These are phyloP conservation scores for Desoria tigrina DNA, from an alignment of 2,888 invertebrate genomes.

Conservation along the genomic window DNA sequence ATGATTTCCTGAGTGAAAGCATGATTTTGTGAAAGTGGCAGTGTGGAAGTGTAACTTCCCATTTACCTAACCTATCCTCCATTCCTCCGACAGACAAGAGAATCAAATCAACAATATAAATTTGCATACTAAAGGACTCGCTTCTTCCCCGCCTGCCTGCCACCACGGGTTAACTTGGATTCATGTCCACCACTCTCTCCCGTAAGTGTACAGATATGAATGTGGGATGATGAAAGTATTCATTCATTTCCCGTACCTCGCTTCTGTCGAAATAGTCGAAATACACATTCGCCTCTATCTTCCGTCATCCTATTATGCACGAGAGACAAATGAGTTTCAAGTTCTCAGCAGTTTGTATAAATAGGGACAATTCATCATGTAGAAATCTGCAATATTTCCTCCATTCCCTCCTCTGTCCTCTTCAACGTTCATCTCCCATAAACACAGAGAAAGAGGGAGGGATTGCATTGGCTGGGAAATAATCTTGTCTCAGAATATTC, in stretches of 20 bases:
- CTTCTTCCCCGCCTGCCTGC: background rate
- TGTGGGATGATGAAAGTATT: slow-evolving; percentile 23
- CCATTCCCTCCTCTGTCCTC: slow-evolving; percentile 13
- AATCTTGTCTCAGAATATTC: no score
- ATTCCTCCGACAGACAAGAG: background rate
- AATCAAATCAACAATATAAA: slow-evolving; percentile 14
- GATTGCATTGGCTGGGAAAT: no score
- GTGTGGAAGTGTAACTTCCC: no score
- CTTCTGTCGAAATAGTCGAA: background rate
- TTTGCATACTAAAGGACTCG: slow-evolving; percentile 20
- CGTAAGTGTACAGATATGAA: slow-evolving; percentile 22
- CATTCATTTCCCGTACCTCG: slow-evolving; percentile 20
- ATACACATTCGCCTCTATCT: background rate
- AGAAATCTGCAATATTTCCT: slow-evolving; percentile 45
- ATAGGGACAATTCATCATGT: slow-evolving; percentile 50
- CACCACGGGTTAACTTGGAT: slow-evolving; percentile 12
- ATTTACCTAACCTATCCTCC: no score
- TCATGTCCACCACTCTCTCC: no score
- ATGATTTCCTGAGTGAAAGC: no score
- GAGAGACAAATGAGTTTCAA: slow-evolving; percentile 50
- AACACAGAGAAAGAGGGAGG: slow-evolving; percentile 2
- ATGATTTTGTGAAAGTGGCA: no score
- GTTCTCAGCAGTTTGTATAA: slow-evolving; percentile 49
- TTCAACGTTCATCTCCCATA: background rate
- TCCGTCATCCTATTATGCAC: slow-evolving; percentile 30